These are phyloP conservation scores for Neodon shergylaensis DNA, from an alignment of 2,113 vertebrate genomes.

Conservation along the genomic window DNA sequence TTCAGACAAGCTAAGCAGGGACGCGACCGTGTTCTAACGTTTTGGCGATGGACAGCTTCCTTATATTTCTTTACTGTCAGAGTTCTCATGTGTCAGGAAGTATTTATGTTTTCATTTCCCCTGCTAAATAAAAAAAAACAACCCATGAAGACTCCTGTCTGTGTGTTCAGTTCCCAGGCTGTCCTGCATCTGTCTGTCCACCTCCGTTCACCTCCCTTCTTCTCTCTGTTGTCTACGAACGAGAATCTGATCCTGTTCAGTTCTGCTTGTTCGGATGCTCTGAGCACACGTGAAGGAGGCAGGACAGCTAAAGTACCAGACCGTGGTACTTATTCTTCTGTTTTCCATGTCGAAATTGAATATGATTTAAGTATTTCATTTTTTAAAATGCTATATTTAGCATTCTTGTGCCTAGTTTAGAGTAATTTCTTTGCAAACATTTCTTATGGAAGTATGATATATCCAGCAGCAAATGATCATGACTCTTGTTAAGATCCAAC, in stretches of 20 bases:
- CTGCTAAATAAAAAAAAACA: constrained; percentile 25
- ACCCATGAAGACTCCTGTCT: background rate
- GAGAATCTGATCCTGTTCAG: constrained; percentile 17
- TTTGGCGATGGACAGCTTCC: background rate
- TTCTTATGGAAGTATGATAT: constrained; percentile 39
- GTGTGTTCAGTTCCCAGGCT: background rate
- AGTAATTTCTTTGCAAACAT: constrained; percentile 39
- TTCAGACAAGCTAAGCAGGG: background rate
- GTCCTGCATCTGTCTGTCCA: background rate
- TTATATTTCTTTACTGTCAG: constrained; percentile 46
- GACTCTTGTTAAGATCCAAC: constrained; percentile 29
- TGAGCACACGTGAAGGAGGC: background rate
- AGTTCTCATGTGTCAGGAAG: background rate
- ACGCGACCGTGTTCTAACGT: background rate
- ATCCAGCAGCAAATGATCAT: constrained; percentile 28
- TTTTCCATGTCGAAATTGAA: constrained; percentile 48
- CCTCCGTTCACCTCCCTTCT: background rate
- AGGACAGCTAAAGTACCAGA: background rate
- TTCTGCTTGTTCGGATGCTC: background rate
- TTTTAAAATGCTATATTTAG: constrained; percentile 42
- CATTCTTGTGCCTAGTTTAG: constrained; percentile 10
- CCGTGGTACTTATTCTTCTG: constrained; percentile 20
- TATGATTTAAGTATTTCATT: constrained; percentile 50
- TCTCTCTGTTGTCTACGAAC: background rate
- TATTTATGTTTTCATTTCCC: background rate